Base-by-base conservation (phyloP, 2,888 invertebrate genomes). In the Luperina testacea region DNA sequence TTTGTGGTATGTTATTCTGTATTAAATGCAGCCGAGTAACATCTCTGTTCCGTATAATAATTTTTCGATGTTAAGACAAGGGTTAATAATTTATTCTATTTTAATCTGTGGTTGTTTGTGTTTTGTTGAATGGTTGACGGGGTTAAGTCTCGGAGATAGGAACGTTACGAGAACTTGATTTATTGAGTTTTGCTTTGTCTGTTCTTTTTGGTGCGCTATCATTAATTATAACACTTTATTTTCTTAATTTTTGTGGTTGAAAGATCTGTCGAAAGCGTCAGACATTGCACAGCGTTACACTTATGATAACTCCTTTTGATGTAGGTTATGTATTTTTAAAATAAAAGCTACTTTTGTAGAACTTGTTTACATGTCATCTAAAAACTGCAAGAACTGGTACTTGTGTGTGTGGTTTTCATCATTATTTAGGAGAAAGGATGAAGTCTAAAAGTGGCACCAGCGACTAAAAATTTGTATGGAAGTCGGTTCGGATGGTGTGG, bases 11-110 rank as follows among this genome's bases (percentile, higher is more conserved):
- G 72, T 70, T 85, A 90, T 91, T 90, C 87, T 86, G 90, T 91
- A 93, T 95, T 94, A 94, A 95, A 94, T 90, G 92, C 91, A 90
- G 88, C 87, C 88, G 88, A 92, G 94, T 92, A 93, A 95, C 93
- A 92, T 95, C 94, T 95, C 92, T 91, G 93, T 95, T 93, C 90
- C 90, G 91, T 92, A 92, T 93, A 94, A 95, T 95, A 94, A 95
- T 95, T 95, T 94, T 92, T 90, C 91, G 92, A 94, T 94, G 94
- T 92, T 93, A 93, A 94, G 95, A 94, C 95, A 95, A 94, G 95
- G 94, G 94, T 95, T 94, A 93, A 95, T 95, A 94, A 95, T 95
- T 94, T 95, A 95, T 95, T 94, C 92, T 91, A 91, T 92, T 95
- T 91, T 92, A 90, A 90, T 89, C 89, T 88, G 87, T 85, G 90